phyloP scores from a whole-genome alignment of 1,140 invertebrate species.

The Popillia japonica region DNA sequence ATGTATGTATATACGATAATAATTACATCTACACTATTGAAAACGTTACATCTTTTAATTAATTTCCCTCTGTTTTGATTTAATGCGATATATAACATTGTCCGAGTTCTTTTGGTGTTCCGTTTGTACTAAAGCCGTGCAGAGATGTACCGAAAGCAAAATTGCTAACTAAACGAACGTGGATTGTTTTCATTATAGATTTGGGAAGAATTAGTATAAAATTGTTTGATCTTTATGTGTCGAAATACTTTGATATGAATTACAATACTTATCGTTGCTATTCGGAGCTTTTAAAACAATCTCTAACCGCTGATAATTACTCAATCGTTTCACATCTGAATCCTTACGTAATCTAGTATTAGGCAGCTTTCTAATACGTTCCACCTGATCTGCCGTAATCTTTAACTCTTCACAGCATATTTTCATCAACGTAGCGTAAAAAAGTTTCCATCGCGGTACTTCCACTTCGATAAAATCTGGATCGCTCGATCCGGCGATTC shows the following conservation, averaged over 20 bases:
- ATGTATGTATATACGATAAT: background rate
- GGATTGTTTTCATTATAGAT: background rate
- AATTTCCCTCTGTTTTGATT: too few relatives aligned
- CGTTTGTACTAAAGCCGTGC: slow-evolving; percentile 30
- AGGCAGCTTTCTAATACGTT: slow-evolving; percentile 74
- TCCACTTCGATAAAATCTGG: slow-evolving; percentile 80
- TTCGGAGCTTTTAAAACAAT: slow-evolving; percentile 63
- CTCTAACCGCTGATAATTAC: slow-evolving; percentile 75
- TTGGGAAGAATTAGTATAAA: slow-evolving; percentile 52
- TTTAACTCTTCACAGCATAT: slow-evolving; percentile 73
- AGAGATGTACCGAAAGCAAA: background rate
- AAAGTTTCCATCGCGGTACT: slow-evolving; percentile 65
- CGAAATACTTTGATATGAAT: slow-evolving; percentile 59
- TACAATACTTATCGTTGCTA: slow-evolving; percentile 50
- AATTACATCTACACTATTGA: background rate
- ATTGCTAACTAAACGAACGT: background rate
- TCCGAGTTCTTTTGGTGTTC: background rate
- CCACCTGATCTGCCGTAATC: slow-evolving; percentile 66
- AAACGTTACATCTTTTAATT: too few relatives aligned
- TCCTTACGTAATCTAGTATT: slow-evolving; percentile 77
- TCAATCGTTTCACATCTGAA: slow-evolving; percentile 72
- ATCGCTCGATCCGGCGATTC: slow-evolving; percentile 69
- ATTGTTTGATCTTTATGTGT: slow-evolving; percentile 59
- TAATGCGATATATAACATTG: background rate
- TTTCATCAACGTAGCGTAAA: slow-evolving; percentile 67